Base-by-base conservation (phyloP, 1,140 invertebrate species). In the Drosophila ohnishii region DNA sequence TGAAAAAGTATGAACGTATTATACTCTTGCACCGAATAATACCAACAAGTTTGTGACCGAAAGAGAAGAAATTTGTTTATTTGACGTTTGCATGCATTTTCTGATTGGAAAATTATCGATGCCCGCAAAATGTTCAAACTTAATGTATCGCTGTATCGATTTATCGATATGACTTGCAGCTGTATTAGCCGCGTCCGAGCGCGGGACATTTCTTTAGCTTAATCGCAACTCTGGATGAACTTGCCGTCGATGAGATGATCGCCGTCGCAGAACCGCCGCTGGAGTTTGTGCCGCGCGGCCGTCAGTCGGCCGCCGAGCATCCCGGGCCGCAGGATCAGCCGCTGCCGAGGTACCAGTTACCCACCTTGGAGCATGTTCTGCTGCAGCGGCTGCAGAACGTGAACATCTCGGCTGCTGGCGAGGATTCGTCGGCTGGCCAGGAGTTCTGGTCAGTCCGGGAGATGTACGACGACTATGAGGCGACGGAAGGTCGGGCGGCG, bases 221-320 rank as follows among this genome's bases (percentile, higher is more conserved):
- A 70, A 60, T 56, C 58, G 80, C 73, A 84, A 88, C 71, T 88
- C 84, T 88, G 84, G 84, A 88, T 88, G 84, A 74, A 88, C 61
- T 64, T 67, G 69, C 72, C 76, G 80, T 80, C 56, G 82, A 83
- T 84, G 84, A 88, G 66, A 88, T 88, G 84, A 88, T 88, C 61
- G 85, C 84, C 77, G 85, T 88, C 77, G 85, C 85, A 84, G 84
- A 88, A 60, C 84, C 84, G 73, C 84, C 85, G 56, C 61, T 80
- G 96, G 96, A 97, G 93, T 98, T 96, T 94, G 94, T 96, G 93
- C 97, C 97, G 86, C 96, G 96, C 93, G 97, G 97, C 86, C 94
- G 96, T 92, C 95, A 95, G 90, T 95, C 96, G 91, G 92, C 96
- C 87, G 92, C 93, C 53, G 94, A 94, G 51, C 97, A 98, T 93